phyloP scores from a whole-genome alignment of 1,140 invertebrate species.

The Drosophila pruinosa region DNA sequence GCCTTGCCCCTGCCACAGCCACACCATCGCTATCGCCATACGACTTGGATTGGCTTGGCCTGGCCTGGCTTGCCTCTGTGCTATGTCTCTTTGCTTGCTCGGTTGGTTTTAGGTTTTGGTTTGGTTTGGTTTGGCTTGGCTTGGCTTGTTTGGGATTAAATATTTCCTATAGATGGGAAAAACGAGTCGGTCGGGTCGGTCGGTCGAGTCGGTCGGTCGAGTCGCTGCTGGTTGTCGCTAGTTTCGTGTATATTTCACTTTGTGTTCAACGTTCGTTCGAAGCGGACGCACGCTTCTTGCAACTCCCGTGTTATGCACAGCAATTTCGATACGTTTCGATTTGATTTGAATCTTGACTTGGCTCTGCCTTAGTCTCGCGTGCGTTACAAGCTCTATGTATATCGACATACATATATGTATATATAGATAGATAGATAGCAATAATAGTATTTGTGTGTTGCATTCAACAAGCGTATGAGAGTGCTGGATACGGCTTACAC shows the following conservation, averaged over 20 bases:
- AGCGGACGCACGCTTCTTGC: conserved; percentile 42
- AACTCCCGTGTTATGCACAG: background rate
- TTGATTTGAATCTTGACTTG: conserved; percentile 1
- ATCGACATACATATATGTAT: conserved; percentile 4
- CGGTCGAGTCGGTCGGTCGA: conserved; percentile 24
- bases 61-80: too few relatives aligned
- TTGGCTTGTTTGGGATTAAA: conserved; percentile 79
- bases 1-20: conserved; percentile 13
- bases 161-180: conserved; percentile 82
- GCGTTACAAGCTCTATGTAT: too few relatives aligned
- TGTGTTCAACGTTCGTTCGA: conserved; percentile 71
- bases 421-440: background rate
- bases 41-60: conserved; percentile 20
- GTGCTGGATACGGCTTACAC: conserved; percentile 23
- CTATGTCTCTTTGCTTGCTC: conserved; percentile 21
- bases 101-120: conserved; percentile 63
- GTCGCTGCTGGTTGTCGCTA: conserved; percentile 63
- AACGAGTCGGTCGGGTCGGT: conserved; percentile 70
- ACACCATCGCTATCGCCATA: background rate
- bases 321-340: conserved; percentile 2
- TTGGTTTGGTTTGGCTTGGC: conserved; percentile 73
- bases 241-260: conserved; percentile 77
- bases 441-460: background rate
- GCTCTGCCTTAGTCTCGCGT: too few relatives aligned
- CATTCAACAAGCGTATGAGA: conserved; percentile 8